phyloP scores from a whole-genome alignment of 1,140 invertebrate species.

The Diachasma alloeum region DNA sequence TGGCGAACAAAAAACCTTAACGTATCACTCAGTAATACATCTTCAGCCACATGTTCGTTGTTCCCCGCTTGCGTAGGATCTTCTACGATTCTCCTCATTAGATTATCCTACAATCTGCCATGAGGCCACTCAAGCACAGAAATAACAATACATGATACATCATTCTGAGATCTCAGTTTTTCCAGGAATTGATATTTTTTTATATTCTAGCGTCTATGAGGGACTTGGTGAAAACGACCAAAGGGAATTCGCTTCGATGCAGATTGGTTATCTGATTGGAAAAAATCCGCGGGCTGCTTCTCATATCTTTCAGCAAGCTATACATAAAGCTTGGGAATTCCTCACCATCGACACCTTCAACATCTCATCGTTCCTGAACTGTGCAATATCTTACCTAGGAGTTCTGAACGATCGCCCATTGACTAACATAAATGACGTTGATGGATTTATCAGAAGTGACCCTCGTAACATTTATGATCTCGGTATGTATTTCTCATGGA shows the following conservation, averaged over 20 bases:
- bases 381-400: neutral
- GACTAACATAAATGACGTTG: neutral
- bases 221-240: neutral
- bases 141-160: too few relatives aligned
- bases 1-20: too few relatives aligned
- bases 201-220: neutral
- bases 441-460: neutral
- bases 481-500: too few relatives aligned
- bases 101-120: too few relatives aligned
- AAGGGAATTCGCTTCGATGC: neutral
- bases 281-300: neutral
- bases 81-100: too few relatives aligned
- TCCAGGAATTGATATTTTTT: neutral
- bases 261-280: neutral
- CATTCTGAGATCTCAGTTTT: too few relatives aligned
- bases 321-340: neutral
- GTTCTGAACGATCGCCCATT: neutral
- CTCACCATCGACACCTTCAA: neutral
- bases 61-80: too few relatives aligned
- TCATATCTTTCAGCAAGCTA: neutral
- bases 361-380: neutral
- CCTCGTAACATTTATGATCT: neutral
- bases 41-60: too few relatives aligned
- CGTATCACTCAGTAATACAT: too few relatives aligned
- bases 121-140: too few relatives aligned